A percentile compares a stretch with the other conserved stretches of the same genome.
These are phyloP conservation scores for Gnathonemus echidnorhynchus DNA, from an alignment of 2,113 vertebrate species.

Conservation along the genomic window DNA sequence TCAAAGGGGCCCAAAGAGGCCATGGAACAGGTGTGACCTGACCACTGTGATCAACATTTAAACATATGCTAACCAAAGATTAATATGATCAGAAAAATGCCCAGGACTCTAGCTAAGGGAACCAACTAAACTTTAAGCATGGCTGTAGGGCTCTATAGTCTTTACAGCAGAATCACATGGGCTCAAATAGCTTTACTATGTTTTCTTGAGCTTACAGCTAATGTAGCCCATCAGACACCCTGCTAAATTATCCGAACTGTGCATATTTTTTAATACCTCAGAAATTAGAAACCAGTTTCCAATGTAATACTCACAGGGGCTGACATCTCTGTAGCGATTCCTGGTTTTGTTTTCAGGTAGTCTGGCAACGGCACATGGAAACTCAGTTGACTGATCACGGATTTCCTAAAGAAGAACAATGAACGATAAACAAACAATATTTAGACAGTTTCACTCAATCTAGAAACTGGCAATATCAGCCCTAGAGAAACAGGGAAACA, in stretches of 20 bases:
- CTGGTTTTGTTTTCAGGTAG: constrained; percentile 88
- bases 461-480: neutral
- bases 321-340: constrained; percentile 98
- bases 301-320: constrained; percentile 84
- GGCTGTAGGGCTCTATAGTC: neutral
- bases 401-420: constrained; percentile 70
- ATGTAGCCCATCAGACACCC: neutral
- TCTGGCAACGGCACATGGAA: constrained; percentile 89
- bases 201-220: neutral
- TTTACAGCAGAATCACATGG: neutral
- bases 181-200: neutral
- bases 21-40: neutral
- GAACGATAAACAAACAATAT: neutral
- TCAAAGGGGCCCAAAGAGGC: neutral
- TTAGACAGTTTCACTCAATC: neutral
- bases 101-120: neutral
- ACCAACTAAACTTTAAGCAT: neutral
- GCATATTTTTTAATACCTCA: neutral
- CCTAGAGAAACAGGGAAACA: neutral
- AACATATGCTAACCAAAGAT: neutral
- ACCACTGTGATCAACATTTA: neutral
- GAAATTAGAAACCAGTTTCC: neutral
- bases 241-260: neutral
- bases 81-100: neutral
- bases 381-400: constrained; percentile 86